These are phyloP conservation scores for Acronicta leporina DNA, from an alignment of 2,888 invertebrate species.

Conservation along the genomic window DNA sequence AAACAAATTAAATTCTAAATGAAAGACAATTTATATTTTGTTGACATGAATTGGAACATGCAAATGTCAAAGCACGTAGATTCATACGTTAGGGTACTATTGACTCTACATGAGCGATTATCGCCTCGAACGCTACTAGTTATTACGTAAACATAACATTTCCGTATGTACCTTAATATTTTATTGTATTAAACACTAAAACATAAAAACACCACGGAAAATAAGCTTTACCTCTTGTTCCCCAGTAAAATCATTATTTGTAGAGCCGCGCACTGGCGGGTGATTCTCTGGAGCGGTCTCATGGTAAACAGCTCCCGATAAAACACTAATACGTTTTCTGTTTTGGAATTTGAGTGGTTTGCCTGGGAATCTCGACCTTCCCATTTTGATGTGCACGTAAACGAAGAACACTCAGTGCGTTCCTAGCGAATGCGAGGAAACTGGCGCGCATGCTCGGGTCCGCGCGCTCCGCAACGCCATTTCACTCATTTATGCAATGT, in stretches of 20 bases:
- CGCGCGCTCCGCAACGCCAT: conserved; percentile 89
- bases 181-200: conserved; percentile 63
- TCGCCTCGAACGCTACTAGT: conserved; percentile 70
- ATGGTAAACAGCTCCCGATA: conserved; percentile 90
- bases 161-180: conserved; percentile 64
- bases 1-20: conserved; percentile 36
- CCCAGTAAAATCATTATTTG: conserved; percentile 83
- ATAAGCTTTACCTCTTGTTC: conserved; percentile 85
- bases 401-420: conserved; percentile 89
- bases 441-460: conserved; percentile 89
- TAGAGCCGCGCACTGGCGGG: conserved; percentile 82
- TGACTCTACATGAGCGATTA: conserved; percentile 67
- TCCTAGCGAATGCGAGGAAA: conserved; percentile 84
- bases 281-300: conserved; percentile 83
- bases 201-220: conserved; percentile 58
- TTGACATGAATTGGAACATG: conserved; percentile 76
- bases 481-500: conserved; percentile 88
- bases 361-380: conserved; percentile 95
- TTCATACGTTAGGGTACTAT: conserved; percentile 47
- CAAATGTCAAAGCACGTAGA: conserved; percentile 78
- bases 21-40: conserved; percentile 67
- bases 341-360: conserved; percentile 96
- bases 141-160: conserved; percentile 87
- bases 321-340: conserved; percentile 95
- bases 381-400: conserved; percentile 91